Base-by-base conservation (phyloP, 2,113 vertebrate genomes). In the Zingel zingel region DNA sequence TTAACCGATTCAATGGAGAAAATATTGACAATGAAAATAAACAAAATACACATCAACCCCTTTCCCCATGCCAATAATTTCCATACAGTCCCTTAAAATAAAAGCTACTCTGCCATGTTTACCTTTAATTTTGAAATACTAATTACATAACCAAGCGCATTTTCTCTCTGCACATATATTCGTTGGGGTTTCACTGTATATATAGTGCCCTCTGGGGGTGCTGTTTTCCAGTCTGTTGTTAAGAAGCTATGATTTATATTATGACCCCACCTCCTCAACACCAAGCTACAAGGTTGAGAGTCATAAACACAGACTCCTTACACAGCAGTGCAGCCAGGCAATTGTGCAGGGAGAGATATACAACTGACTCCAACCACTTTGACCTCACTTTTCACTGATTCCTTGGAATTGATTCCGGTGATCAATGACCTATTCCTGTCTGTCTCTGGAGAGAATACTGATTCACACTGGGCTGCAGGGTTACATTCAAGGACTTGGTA, bases 381-480 rank as follows among this genome's bases (percentile, higher is more conserved):
- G 79, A 80, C 75, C 85, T 81, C 51, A 67, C 71, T 56, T 45
- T 64, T 73, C 45, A 30, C 72, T 82, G 84, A 87, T 80, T 79
- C 73, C 61, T 59, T 47, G 36, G 50, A 56, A 86, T 83, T 87
- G 91, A 90, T 79, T 43, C 81, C 72, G 77, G 77, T 82, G 84
- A 93, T 91, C 88, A 62, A 86, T 92, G 81, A 64, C 74, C 77
- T 87, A 75, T 79, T 84, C 88, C 63, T 62, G 62, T 82, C 66
- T 0, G 21, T 64, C 69, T 21, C 72, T 9, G 67, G n/a, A 56
- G 84, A 69, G 82, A 70, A 80, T 76, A 74, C 47, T 76, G 88
- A 84, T 80, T 83, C 86, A 25, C 23, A n/a, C 10, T 5, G 21
- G 47, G 51, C 57, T 79, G 33, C 36, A 13, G 59, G 36, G 77